Base-by-base conservation (phyloP, 1,140 invertebrate genomes). In the Philaenus spumarius region DNA sequence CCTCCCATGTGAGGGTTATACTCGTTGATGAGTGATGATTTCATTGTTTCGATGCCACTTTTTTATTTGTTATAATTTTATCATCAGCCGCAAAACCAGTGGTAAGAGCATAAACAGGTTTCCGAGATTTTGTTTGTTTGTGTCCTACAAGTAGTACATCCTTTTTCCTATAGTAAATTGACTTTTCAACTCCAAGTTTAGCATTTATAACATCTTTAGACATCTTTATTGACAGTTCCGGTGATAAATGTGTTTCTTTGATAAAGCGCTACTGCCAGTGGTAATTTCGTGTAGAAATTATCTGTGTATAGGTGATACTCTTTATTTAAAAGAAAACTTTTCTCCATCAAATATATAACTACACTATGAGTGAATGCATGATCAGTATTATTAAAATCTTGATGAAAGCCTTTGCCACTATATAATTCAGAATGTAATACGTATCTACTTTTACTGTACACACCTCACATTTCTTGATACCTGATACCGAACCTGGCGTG, bases 391-490 rank as follows among this genome's bases (percentile, higher is more conserved):
- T 42, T 23, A n/a, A n/a, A n/a, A 17, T 40, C 11, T 20, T 35
- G 34, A 12, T 48, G 19, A 48, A 46, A 58, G 45, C 48, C 54
- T 46, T 40, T 56, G 15, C 54, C 54, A 45, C 48, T 34, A 19
- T 35, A 51, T n/a, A 51, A 7, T 3, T n/a, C 14, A 14, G 6
- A 35, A 9, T 34, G 6, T 19, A 51, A n/a, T 34, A 51, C 48
- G 26, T 51, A 51, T 3, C 48, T 17, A 3, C 24, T 34, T 17
- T 26, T 34, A 34, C 6, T 30, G 37, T 51, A 34, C 48, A 51
- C 17, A 57, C 9, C 23, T 47, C 42, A 57, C 17, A 57, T 15
- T 57, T 57, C 37, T 57, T 57, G 15, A 57, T 57, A 1, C 55
- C 55, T n/a, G n/a, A n/a, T n/a, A n/a, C n/a, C n/a, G 20, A 46